Evolutionary conservation across 2,113 vertebrate genomes (phyloP), one percentile per base, ranked within the genome.

Genomic region (Aix galericulata): DNA sequence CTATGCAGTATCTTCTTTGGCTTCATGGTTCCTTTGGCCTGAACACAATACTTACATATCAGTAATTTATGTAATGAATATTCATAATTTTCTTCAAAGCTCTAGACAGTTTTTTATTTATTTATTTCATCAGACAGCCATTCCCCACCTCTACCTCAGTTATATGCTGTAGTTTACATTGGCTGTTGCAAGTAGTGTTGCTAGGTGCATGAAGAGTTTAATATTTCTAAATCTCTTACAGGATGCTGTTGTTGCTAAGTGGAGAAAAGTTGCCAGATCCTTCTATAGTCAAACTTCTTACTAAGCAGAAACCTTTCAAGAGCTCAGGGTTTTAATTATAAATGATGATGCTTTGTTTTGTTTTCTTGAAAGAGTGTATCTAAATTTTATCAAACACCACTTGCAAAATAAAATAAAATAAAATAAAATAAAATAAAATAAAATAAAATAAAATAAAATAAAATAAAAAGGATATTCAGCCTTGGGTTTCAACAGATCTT

Each of bases 91-190:
- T 42, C 42, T 92, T 63, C 58, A 79, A 74, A 92, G 92, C 83
- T 93, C 88, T 90, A 66, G 68, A 72, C 42, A 84, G 64, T 38
- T 67, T 91, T 83, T 82, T 82, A 48, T 82, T 73, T 89, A 27
- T 64, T 67, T 63, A 40, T 86, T 83, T 68, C 92, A 95, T 91
- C 0, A 0, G 87, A 85, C 78, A 88, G 82, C 74, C 73, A 81
- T 73, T n/a, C 82, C 91, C 88, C 66, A 67, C 67, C 64, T 95
- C 36, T 92, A 23, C 55, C 81, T 74, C 79, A 78, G 1, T 76
- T 91, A 36, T 84, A 15, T 84, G 93, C 93, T 95, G 7, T 85
- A 93, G 83, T 86, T 95, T 95, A 95, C 94, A 91, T 81, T 95
- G 92, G 82, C 94, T 96, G 81, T 78, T 93, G 92, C 77, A 81